Evolutionary conservation across 2,888 invertebrate genomes (phyloP).

Genomic region (Tanytarsus gracilentus): DNA sequence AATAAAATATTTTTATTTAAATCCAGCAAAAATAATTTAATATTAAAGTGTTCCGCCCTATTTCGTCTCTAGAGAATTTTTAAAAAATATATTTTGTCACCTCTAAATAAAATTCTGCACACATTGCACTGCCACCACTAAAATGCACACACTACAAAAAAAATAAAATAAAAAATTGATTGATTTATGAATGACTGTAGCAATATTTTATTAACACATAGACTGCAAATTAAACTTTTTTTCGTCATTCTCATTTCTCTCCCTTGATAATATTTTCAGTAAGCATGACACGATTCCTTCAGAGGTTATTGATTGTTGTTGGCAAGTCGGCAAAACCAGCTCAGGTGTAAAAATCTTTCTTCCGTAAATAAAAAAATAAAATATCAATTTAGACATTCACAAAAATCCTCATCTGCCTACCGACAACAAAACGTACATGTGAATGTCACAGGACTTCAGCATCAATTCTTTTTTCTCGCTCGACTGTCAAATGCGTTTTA

Average conservation of each 20-base stretch:
- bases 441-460: slow-evolving; percentile 13
- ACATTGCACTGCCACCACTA: no score
- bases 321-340: slow-evolving; percentile 63
- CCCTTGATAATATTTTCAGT: slow-evolving; percentile 44
- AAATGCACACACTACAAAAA: no score
- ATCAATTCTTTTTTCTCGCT: background rate
- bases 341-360: slow-evolving; percentile 48
- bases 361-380: background rate
- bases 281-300: slow-evolving; percentile 53
- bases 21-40: no score
- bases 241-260: slow-evolving; percentile 1
- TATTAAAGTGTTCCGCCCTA: no score
- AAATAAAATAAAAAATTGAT: no score
- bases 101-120: no score
- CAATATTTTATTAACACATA: background rate
- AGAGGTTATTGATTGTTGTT: slow-evolving; percentile 65
- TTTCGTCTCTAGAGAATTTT: no score
- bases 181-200: background rate
- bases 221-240: background rate
- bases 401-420: background rate
- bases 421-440: background rate
- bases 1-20: no score
- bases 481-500: no score
- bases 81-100: no score
- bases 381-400: slow-evolving; percentile 5